Evolutionary conservation across 2,113 vertebrate species (phyloP), one percentile per base, ranked within the genome.

Genomic region (Pedionomus torquatus): DNA sequence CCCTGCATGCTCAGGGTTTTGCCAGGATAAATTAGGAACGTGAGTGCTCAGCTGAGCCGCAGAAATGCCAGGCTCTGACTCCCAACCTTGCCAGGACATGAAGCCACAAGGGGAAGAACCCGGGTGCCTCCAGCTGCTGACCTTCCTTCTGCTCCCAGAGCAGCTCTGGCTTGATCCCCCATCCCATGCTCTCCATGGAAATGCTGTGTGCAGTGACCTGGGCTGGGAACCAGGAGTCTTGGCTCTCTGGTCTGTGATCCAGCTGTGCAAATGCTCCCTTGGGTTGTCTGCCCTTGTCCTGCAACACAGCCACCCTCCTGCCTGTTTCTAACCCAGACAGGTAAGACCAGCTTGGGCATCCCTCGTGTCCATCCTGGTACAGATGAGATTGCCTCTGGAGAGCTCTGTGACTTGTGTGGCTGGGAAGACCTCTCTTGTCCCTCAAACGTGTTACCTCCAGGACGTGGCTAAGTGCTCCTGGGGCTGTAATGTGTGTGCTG

Each of bases 261-360:
- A 95, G 91, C 87, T 90, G 78, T 75, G 69, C 51, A 90, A 49
- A 75, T 54, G 28, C 18, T 95, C 65, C n/a, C 74, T 78, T 74
- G 82, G 78, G 41, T 58, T 89, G 44, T 41, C 44, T 91, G 84
- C 30, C 54, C 48, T 70, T 93, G 49, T 35, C 12, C 37, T 70
- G 63, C 69, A 46, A 24, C 25, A 52, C 43, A 58, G 57, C 17
- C 21, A 14, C 63, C 33, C 49, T 69, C 31, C 31, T 93, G 51
- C 51, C 55, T 85, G 46, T 35, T 88, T 77, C 48, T 28, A 39
- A 33, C 6, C 31, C 44, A 46, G 28, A 24, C 26, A 83, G 51
- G 35, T 55, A 57, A 33, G 30, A 61, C 15, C 17, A 52, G 15
- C 31, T 81, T 78, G 80, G 37, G 25, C 49, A 74, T 17, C 31